phyloP scores from a whole-genome alignment of 1,140 invertebrate species.

The Pseudomyrmex dendroicus region DNA sequence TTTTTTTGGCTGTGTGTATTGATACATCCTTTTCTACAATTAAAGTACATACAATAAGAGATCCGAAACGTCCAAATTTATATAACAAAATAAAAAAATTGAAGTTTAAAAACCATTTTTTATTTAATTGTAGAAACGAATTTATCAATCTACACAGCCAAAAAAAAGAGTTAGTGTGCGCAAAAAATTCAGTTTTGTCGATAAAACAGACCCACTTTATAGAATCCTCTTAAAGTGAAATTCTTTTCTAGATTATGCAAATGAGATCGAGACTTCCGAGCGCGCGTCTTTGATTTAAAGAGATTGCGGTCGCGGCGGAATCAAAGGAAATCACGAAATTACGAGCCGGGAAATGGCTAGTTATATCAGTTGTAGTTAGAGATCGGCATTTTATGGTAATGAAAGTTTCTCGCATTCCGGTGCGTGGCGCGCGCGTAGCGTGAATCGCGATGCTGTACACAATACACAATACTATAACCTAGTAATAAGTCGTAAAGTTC shows the following conservation, averaged over 20 bases:
- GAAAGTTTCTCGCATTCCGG: background rate
- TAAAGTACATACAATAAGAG: no score
- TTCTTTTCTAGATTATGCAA: background rate
- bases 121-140: no score
- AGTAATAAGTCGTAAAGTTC: slow-evolving; percentile 60
- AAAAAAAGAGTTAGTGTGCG: no score
- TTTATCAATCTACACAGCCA: no score
- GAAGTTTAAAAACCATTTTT: no score
- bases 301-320: background rate
- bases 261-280: background rate
- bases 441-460: background rate
- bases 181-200: no score
- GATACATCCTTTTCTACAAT: no score
- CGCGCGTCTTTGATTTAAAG: background rate
- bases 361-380: slow-evolving; percentile 34
- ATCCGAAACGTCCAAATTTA: no score
- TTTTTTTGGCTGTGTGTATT: no score
- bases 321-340: slow-evolving; percentile 38
- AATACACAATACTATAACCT: background rate
- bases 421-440: background rate
- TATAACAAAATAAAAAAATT: no score
- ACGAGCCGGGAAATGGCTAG: slow-evolving; percentile 9
- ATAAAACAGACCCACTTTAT: no score
- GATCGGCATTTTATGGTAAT: slow-evolving; percentile 47
- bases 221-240: no score